Base-by-base conservation (phyloP, 2,888 invertebrate species). In the Spicauda simplicius region DNA sequence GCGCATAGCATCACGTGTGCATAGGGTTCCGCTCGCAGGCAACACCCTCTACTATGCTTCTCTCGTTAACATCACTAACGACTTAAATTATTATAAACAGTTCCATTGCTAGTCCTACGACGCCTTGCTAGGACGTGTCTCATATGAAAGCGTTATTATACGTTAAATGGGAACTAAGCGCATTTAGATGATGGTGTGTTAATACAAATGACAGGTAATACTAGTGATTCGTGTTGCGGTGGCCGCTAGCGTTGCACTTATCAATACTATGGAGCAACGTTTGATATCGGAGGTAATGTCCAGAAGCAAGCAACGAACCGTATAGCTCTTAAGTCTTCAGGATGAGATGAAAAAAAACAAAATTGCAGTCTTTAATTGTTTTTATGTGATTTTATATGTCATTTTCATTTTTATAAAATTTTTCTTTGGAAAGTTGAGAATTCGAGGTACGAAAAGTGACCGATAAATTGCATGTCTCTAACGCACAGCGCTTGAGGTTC, bases 201-300 rank as follows among this genome's bases (percentile, higher is more conserved):
- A 5, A 73, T 78, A 69, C n/a, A 48, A 61, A 71, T 69, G 58
- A 12, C 83, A 85, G 86, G 86, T 87, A 87, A 83, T 84, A 82
- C 80, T 75, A 73, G 82, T 85, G 86, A 88, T 87, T 84, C 85
- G 87, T 83, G 74, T 81, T 77, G 77, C 76, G 78, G 78, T 76
- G 78, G 77, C 78, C 80, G 80, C 75, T 76, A 79, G 75, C 75
- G 75, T 71, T 77, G 75, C 77, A 79, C 80, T 80, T 80, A 74
- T 82, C 86, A 86, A 88, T 86, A 86, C 87, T 88, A 88, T 86
- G 81, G 82, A 8, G 83, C n/a, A 54, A 77, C 41, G 82, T 83
- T 82, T 84, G 83, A 84, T 85, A 83, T 80, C 72, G 69, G 7
- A 41, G 14, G 41, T 41, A 41, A 41, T 41, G 41, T 41, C 41